A percentile compares a stretch with the other conserved stretches of the same genome.
Conservation (phyloP, 2,797 vertebrate genomes). For the Acomys russatus region DNA sequence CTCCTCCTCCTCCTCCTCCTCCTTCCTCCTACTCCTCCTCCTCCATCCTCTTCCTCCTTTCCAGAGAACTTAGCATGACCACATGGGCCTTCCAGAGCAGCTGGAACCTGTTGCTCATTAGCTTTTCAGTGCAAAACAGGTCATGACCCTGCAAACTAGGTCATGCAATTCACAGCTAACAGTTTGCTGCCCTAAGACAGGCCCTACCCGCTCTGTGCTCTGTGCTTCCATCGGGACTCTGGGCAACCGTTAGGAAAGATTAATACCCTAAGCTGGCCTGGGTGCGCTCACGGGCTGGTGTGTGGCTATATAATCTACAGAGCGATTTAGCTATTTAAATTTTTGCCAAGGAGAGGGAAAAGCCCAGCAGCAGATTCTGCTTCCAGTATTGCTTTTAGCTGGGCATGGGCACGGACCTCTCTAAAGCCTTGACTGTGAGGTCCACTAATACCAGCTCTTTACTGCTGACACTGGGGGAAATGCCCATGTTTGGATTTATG, state of each 20-base stretch:
- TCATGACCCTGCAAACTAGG: background rate
- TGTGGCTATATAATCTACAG: background rate
- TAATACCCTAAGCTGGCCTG: background rate
- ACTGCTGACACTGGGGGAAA: background rate
- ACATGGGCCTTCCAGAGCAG: background rate
- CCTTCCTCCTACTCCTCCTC: background rate
- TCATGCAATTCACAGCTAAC: background rate
- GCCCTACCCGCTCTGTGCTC: background rate
- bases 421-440: background rate
- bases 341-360: background rate
- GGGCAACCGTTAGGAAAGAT: background rate
- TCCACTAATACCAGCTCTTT: background rate
- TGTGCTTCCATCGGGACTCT: background rate
- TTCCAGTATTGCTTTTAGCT: background rate
- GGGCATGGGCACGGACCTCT: background rate
- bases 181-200: background rate
- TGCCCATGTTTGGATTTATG: background rate
- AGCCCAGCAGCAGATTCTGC: background rate
- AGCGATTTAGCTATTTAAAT: background rate
- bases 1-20: background rate
- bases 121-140: background rate
- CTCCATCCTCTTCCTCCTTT: background rate
- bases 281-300: background rate
- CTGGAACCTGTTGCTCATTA: background rate
- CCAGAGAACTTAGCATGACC: background rate